Evolutionary conservation across 2,797 vertebrate genomes (phyloP).

Genomic region (Oophaga sylvatica): DNA sequence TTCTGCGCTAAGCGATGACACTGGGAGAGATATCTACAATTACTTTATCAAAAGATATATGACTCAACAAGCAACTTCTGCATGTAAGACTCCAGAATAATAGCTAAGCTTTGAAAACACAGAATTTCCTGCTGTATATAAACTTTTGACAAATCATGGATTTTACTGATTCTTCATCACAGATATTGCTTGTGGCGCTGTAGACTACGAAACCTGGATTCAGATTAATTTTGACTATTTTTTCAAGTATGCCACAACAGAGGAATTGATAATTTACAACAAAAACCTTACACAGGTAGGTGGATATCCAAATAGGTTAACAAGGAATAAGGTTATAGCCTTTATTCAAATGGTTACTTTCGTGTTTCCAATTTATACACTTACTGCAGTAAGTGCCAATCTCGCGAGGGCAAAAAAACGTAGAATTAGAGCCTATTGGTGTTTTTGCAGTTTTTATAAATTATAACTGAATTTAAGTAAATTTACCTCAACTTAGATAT

Average conservation of each 20-base stretch:
- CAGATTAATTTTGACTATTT: neutral
- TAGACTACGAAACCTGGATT: neutral
- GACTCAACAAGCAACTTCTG: neutral
- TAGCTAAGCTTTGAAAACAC: neutral
- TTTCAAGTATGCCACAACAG: neutral
- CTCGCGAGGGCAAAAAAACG: neutral
- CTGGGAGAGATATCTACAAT: constrained; percentile 1
- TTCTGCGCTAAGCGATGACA: neutral
- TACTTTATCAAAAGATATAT: constrained; percentile 39
- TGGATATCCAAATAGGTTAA: too few relatives aligned
- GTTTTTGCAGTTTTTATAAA: neutral
- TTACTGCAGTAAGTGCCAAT: neutral
- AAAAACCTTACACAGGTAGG: too few relatives aligned
- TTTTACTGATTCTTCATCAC: neutral
- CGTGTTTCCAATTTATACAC: too few relatives aligned
- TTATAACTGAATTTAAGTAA: neutral
- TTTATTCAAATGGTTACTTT: too few relatives aligned
- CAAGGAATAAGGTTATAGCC: too few relatives aligned
- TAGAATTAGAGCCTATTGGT: neutral
- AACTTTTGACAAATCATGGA: neutral
- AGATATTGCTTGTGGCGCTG: neutral
- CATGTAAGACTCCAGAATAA: neutral
- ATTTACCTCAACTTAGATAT: neutral
- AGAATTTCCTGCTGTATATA: neutral
- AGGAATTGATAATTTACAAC: too few relatives aligned